These are phyloP conservation scores for Saxidomus purpurata DNA, from an alignment of 1,140 invertebrate genomes.

Conservation along the genomic window DNA sequence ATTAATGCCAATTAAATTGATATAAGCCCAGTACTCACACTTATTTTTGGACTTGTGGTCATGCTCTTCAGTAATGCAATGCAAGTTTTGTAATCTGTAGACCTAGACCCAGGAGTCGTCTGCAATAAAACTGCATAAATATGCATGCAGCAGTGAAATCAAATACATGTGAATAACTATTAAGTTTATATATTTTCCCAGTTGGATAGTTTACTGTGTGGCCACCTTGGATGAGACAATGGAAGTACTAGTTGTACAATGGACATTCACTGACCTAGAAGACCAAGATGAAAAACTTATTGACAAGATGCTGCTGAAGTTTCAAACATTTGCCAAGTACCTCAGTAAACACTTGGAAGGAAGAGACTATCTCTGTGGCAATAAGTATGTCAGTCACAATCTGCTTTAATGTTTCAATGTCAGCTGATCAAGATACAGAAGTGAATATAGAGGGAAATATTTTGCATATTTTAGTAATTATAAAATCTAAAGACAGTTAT, in stretches of 20 bases:
- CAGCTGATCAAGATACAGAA: too few relatives aligned
- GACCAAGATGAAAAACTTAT: slow-evolving; percentile 68
- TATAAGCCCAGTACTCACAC: too few relatives aligned
- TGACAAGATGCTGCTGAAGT: slow-evolving; percentile 64
- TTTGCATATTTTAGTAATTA: too few relatives aligned
- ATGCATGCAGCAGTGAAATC: too few relatives aligned
- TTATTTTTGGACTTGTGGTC: too few relatives aligned
- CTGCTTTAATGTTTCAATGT: not conserved
- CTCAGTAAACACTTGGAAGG: slow-evolving; percentile 59
- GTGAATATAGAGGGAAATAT: too few relatives aligned
- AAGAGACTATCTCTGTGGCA: slow-evolving; percentile 74
- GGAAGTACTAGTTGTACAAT: slow-evolving; percentile 69
- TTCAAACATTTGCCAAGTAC: slow-evolving; percentile 65
- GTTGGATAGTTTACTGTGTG: slow-evolving; percentile 64
- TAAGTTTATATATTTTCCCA: not conserved
- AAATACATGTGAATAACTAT: not conserved
- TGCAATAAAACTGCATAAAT: too few relatives aligned
- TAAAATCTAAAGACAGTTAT: too few relatives aligned
- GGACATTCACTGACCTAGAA: slow-evolving; percentile 43
- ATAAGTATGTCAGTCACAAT: slow-evolving; percentile 73
- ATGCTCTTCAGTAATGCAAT: too few relatives aligned
- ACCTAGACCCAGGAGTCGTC: too few relatives aligned
- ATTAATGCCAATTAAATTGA: too few relatives aligned
- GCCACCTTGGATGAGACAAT: slow-evolving; percentile 73
- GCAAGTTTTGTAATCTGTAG: too few relatives aligned